Conservation (phyloP, 2,888 invertebrate species). For the Netelia virgata region DNA sequence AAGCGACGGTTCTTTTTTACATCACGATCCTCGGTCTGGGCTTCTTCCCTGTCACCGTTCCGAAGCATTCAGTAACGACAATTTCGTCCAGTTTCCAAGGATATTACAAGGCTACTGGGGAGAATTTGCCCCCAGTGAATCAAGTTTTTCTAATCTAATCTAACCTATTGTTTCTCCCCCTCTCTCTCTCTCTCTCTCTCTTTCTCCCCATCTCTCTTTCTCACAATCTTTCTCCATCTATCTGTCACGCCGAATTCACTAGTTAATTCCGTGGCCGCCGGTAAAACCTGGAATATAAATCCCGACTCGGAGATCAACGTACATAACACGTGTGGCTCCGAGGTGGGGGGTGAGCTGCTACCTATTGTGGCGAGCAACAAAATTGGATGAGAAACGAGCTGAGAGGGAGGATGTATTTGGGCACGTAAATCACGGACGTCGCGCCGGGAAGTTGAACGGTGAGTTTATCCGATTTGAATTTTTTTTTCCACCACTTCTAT, state of each 20-base stretch:
- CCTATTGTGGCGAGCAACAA: background rate
- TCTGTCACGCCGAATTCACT: background rate
- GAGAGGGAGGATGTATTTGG: background rate
- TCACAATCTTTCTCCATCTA: background rate
- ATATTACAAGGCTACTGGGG: background rate
- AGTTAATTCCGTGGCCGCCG: background rate
- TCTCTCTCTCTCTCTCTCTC: background rate
- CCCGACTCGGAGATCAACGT: background rate
- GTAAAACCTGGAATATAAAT: background rate
- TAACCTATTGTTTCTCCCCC: no score
- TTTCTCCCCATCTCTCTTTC: no score
- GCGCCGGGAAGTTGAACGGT: background rate
- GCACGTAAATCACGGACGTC: background rate
- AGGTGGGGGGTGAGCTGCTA: no score
- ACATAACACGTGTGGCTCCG: background rate
- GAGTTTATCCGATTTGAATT: background rate
- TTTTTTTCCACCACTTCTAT: background rate
- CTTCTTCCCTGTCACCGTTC: background rate
- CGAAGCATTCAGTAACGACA: background rate
- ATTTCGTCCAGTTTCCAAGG: background rate
- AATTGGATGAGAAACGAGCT: background rate
- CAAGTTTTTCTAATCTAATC: no score
- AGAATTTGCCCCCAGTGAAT: no score
- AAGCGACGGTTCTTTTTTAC: constrained; percentile 6
- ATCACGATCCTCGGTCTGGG: background rate